A percentile compares a stretch with the other conserved stretches of the same genome.
These are phyloP conservation scores for Bombylius discolor DNA, from an alignment of 2,888 invertebrate species.

Conservation along the genomic window DNA sequence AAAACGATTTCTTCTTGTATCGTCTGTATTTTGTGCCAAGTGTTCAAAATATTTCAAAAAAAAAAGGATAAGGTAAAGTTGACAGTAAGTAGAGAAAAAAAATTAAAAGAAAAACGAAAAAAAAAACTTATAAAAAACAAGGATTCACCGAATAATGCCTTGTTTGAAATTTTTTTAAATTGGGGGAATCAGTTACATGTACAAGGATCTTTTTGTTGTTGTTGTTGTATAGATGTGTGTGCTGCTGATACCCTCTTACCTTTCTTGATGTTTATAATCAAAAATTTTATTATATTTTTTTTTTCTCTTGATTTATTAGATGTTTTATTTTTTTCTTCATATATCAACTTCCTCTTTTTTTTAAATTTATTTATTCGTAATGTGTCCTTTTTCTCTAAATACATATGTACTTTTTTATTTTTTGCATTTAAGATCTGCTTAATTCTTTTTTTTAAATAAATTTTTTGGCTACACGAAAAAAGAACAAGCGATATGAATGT, in stretches of 20 bases:
- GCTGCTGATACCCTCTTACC: not conserved
- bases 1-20: no score
- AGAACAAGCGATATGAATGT: no score
- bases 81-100: no score
- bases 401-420: no score
- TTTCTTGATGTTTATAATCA: not conserved
- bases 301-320: not conserved
- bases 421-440: no score
- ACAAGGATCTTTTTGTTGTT: not conserved
- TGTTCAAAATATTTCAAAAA: not conserved
- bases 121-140: not conserved
- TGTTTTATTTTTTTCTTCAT: not conserved
- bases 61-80: not conserved
- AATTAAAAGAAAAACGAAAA: no score
- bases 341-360: not conserved
- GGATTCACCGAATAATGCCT: not conserved
- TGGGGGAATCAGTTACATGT: slow-evolving; percentile 2
- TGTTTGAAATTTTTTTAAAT: not conserved
- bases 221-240: not conserved
- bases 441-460: no score
- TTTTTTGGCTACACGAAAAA: no score
- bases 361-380: not conserved
- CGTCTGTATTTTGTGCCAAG: no score
- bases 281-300: not conserved
- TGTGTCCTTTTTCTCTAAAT: no score